Evolutionary conservation across 2,888 invertebrate species (phyloP), one percentile per base, ranked within the genome.

Genomic region (Zaprionus bogoriensis): DNA sequence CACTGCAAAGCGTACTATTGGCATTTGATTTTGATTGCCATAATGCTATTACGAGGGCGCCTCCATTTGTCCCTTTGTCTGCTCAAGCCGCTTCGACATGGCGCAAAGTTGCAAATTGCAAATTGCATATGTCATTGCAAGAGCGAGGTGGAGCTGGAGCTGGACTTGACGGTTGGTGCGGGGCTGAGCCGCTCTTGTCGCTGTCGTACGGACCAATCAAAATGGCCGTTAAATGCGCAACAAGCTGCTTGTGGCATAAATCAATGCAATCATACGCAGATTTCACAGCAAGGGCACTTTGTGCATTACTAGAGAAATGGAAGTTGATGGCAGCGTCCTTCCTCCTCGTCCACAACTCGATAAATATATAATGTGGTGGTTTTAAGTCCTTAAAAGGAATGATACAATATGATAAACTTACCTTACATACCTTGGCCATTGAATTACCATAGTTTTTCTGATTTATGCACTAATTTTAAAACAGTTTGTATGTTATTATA

Each of bases 261-360:
- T 80, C 75, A 78, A 55, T 74, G 67, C 50, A 65, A 67, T 75
- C 67, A n/a, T n/a, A n/a, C n/a, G n/a, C n/a, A n/a, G n/a, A n/a
- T n/a, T n/a, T n/a, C n/a, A n/a, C n/a, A n/a, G n/a, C n/a, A 5
- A 2, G 48, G 41, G 32, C 38, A 50, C 47, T 10, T 27, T n/a
- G n/a, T n/a, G n/a, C n/a, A 10, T 10, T 10, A 10, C 27, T 4
- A 1, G 10, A 10, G 9, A 27, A 27, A 10, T 27, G 27, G 3
- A 27, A 10, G 1, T 27, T 27, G n/a, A n/a, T n/a, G n/a, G n/a
- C n/a, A n/a, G n/a, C n/a, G n/a, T n/a, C n/a, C n/a, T n/a, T n/a
- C n/a, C n/a, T n/a, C n/a, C n/a, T n/a, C n/a, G n/a, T n/a, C n/a
- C n/a, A n/a, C n/a, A n/a, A n/a, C n/a, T n/a, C n/a, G n/a, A n/a